phyloP scores from a whole-genome alignment of 2,797 vertebrate species.

The Miichthys miiuy region DNA sequence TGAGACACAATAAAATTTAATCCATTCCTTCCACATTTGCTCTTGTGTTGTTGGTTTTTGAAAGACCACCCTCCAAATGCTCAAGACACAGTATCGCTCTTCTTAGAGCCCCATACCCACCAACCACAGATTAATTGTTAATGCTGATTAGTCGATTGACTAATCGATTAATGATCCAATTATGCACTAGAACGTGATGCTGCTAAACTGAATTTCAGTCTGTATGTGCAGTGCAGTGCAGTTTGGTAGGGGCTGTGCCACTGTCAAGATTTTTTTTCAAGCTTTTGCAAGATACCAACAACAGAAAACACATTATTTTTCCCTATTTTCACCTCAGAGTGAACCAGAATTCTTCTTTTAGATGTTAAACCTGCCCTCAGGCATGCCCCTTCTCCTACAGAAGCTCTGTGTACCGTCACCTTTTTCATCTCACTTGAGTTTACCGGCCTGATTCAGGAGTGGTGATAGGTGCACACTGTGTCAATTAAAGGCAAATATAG shows the following conservation, averaged over 20 bases:
- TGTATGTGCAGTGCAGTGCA: too few species aligned
- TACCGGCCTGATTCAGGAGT: not conserved
- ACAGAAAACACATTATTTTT: not conserved
- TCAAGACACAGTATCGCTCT: too few species aligned
- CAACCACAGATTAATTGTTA: too few species aligned
- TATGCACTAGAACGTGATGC: not conserved
- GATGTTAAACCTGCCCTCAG: not conserved
- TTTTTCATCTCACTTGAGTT: slow-evolving; percentile 5
- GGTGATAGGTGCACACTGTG: not conserved
- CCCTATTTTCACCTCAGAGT: not conserved
- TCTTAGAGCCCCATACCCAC: too few species aligned
- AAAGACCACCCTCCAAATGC: too few species aligned
- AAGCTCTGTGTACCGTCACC: not conserved
- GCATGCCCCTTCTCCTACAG: not conserved
- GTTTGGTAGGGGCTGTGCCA: not conserved
- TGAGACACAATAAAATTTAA: too few species aligned
- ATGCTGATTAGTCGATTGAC: not conserved
- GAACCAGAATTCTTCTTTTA: not conserved
- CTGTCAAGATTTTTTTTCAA: not conserved
- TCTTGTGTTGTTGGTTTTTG: too few species aligned
- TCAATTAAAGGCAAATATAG: slow-evolving; percentile 7
- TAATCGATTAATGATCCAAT: not conserved
- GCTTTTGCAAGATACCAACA: not conserved
- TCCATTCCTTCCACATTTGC: too few species aligned
- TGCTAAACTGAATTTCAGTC: not conserved